These are phyloP conservation scores for Laupala kohalensis DNA, from an alignment of 1,140 invertebrate genomes.

Conservation along the genomic window DNA sequence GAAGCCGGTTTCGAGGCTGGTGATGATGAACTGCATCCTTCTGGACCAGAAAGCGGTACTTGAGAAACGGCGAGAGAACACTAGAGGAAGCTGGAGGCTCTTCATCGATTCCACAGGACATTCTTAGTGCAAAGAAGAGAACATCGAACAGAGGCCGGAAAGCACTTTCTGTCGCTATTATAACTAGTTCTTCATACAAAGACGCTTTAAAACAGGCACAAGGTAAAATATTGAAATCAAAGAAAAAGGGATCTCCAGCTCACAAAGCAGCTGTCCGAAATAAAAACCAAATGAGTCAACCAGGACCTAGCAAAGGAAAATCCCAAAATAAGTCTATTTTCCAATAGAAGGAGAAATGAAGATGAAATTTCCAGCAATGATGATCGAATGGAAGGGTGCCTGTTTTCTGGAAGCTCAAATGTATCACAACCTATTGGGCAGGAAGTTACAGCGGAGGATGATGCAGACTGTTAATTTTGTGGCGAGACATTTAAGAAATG, in stretches of 20 bases:
- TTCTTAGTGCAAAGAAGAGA: constrained; percentile 1
- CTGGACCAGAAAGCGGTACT: constrained; percentile 1
- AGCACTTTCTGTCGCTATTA: constrained; percentile 1
- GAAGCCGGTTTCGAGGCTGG: neutral
- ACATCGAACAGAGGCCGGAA: constrained; percentile 1
- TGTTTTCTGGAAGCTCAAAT: constrained; percentile 2
- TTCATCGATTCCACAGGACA: neutral
- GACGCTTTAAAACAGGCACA: neutral
- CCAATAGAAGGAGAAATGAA: neutral
- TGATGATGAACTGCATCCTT: constrained; percentile 1
- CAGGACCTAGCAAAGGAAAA: constrained; percentile 3
- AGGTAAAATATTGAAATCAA: neutral
- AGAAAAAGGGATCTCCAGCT: neutral
- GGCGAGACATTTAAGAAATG: constrained; percentile 2
- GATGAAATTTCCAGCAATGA: constrained; percentile 4
- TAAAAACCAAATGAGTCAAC: neutral
- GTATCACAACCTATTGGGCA: constrained; percentile 2
- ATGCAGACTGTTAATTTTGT: neutral
- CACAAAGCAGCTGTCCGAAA: neutral
- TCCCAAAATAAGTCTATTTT: neutral
- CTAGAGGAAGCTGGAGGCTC: neutral
- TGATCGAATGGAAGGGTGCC: neutral
- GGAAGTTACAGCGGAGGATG: neutral
- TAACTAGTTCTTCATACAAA: constrained; percentile 3
- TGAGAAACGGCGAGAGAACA: neutral